Conservation (phyloP, 23 tunicate genomes). For the Clavelina lepadiformis region DNA sequence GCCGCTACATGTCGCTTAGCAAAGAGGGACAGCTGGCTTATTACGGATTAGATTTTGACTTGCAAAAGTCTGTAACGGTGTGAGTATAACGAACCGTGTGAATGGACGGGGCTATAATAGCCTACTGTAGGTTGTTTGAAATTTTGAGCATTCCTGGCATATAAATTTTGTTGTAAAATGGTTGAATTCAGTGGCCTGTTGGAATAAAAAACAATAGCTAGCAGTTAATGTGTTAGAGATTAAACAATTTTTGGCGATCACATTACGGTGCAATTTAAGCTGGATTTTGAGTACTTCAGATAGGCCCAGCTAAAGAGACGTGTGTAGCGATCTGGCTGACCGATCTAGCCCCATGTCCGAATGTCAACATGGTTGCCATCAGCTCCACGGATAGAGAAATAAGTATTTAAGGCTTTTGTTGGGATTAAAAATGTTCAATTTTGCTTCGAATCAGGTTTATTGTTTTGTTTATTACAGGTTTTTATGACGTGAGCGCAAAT, state of each 20-base stretch:
- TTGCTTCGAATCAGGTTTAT: neutral
- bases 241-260: too few relatives aligned
- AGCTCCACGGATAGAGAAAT: slow-evolving; percentile 94
- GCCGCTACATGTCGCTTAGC: slow-evolving; percentile 64
- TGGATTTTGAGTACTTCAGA: slow-evolving; percentile 16
- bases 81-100: too few relatives aligned
- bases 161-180: too few relatives aligned
- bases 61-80: slow-evolving; percentile 61
- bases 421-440: neutral
- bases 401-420: slow-evolving; percentile 16
- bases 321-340: slow-evolving; percentile 71
- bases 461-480: slow-evolving; percentile 29
- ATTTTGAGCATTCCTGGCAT: too few relatives aligned
- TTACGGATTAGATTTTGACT: slow-evolving; percentile 51
- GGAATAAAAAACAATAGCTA: too few relatives aligned
- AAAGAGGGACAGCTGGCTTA: slow-evolving; percentile 81
- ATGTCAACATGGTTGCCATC: slow-evolving; percentile 74
- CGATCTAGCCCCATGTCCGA: slow-evolving; percentile 72
- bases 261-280: too few relatives aligned
- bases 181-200: too few relatives aligned
- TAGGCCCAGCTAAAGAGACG: slow-evolving; percentile 35
- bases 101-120: too few relatives aligned
- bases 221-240: too few relatives aligned
- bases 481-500: slow-evolving; percentile 58
- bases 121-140: too few relatives aligned